phyloP scores from a whole-genome alignment of 2,888 invertebrate genomes.

The Napeogenes sylphis region DNA sequence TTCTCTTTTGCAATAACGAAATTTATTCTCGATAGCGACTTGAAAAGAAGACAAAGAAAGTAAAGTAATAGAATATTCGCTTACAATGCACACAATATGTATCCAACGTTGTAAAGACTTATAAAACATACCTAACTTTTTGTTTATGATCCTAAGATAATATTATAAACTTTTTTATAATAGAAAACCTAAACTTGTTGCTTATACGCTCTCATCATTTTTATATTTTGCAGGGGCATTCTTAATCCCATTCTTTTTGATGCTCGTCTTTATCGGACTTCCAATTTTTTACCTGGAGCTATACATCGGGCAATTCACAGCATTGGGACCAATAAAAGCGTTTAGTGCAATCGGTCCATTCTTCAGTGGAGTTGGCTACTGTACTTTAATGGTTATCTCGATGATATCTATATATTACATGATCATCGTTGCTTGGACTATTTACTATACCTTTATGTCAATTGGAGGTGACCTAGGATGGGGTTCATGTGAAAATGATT shows the following conservation, averaged over 20 bases:
- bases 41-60: slow-evolving; percentile 13
- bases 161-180: not conserved
- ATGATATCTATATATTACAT: slow-evolving; percentile 87
- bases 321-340: slow-evolving; percentile 82
- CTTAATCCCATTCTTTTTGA: slow-evolving; percentile 84
- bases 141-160: not conserved
- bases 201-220: too few relatives aligned
- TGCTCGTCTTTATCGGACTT: slow-evolving; percentile 86
- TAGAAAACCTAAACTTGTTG: not conserved
- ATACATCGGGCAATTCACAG: slow-evolving; percentile 87
- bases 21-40: slow-evolving; percentile 16
- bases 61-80: slow-evolving; percentile 21
- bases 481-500: slow-evolving; percentile 82
- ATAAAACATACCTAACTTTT: slow-evolving; percentile 1
- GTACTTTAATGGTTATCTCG: slow-evolving; percentile 83
- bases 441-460: slow-evolving; percentile 86
- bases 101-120: not conserved
- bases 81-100: slow-evolving; percentile 16
- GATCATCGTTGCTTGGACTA: slow-evolving; percentile 87
- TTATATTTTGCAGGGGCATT: slow-evolving; percentile 81
- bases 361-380: slow-evolving; percentile 80
- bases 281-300: slow-evolving; percentile 89
- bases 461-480: slow-evolving; percentile 80
- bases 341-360: slow-evolving; percentile 80
- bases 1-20: slow-evolving; percentile 17